These are phyloP conservation scores for Tenebrosternarchus preto DNA, from an alignment of 2,113 vertebrate species.

Conservation along the genomic window DNA sequence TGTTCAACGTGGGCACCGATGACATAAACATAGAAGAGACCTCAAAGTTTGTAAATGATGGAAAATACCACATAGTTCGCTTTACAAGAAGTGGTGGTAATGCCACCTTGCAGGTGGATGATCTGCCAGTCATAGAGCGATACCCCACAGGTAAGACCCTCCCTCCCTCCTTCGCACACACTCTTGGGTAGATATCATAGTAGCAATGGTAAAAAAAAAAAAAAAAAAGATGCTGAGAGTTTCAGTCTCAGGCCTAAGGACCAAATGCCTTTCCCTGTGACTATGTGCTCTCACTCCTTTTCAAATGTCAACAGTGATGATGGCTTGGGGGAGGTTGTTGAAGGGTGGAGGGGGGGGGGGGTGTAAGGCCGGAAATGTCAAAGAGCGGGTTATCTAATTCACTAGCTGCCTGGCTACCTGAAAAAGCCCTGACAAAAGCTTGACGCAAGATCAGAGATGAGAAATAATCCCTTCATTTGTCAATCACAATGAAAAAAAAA, in stretches of 20 bases:
- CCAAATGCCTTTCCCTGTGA: conserved; percentile 55
- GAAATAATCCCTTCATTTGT: conserved; percentile 56
- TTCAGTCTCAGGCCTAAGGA: conserved; percentile 49
- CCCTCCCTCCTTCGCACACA: conserved; percentile 40
- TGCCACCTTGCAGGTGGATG: conserved; percentile 97
- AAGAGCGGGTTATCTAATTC: conserved; percentile 53
- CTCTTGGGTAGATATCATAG: conserved; percentile 27
- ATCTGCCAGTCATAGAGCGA: conserved; percentile 95
- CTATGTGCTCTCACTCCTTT: conserved; percentile 52
- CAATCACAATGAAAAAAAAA: conserved; percentile 50
- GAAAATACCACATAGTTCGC: conserved; percentile 97
- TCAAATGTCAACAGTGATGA: conserved; percentile 57
- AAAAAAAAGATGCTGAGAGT: conserved; percentile 43
- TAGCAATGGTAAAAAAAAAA: conserved; percentile 44
- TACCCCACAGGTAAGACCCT: conserved; percentile 94
- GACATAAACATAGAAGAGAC: conserved; percentile 99
- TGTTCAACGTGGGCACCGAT: conserved; percentile 98
- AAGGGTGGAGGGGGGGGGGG: neutral
- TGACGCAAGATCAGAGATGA: conserved; percentile 56
- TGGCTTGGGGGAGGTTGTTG: conserved; percentile 37
- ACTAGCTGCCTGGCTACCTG: conserved; percentile 40
- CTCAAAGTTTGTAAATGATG: conserved; percentile 97
- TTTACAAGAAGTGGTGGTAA: conserved; percentile 98
- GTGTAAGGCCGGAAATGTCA: conserved; percentile 59
- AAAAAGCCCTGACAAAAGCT: conserved; percentile 59